Conservation (phyloP, 2,113 vertebrate species). For the Atrichornis clamosus region DNA sequence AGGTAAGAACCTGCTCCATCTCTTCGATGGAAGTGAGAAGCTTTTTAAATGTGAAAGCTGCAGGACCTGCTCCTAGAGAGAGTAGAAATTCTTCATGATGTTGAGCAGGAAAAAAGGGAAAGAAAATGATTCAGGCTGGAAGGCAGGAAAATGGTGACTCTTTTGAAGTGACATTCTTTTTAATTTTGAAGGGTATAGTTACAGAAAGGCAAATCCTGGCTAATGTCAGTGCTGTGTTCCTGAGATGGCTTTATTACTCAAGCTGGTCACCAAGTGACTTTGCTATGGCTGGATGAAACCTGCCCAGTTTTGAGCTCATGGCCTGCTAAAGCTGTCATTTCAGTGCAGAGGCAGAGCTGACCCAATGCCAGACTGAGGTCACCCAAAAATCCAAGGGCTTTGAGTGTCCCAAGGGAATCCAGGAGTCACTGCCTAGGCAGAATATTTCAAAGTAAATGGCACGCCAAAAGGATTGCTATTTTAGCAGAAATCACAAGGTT, state of each 20-base stretch:
- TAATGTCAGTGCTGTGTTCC: neutral
- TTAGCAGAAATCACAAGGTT: neutral
- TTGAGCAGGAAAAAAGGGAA: neutral
- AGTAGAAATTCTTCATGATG: neutral
- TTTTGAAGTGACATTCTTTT: neutral
- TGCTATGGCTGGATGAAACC: neutral
- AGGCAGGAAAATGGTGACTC: neutral
- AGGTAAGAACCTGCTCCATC: neutral
- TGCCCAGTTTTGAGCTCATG: neutral
- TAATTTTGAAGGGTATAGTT: neutral
- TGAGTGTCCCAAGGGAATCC: neutral
- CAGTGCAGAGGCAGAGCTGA: neutral
- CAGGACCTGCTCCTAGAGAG: neutral
- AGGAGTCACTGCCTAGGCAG: neutral
- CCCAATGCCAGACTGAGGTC: neutral
- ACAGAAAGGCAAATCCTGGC: neutral
- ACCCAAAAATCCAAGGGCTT: neutral
- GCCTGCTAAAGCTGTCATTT: neutral
- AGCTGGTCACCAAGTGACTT: neutral
- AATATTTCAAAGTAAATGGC: neutral
- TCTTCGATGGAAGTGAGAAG: neutral
- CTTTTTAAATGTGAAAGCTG: neutral
- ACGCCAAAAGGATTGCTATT: neutral
- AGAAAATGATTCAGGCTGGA: neutral
- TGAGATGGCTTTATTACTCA: neutral